These are phyloP conservation scores for Archips xylosteana DNA, from an alignment of 2,888 invertebrate species.

Conservation along the genomic window DNA sequence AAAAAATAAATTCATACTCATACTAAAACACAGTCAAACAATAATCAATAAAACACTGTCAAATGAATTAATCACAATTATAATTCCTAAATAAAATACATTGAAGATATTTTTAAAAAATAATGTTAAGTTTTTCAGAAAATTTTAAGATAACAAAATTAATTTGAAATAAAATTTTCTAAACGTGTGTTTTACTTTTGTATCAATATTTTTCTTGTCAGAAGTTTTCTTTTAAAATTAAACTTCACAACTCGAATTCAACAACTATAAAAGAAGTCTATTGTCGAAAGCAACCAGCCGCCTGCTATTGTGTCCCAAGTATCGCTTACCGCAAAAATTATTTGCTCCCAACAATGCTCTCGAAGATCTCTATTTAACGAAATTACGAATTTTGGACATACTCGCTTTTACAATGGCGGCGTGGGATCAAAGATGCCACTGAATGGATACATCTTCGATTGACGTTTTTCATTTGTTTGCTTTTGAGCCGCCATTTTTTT, in stretches of 20 bases:
- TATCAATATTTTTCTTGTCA: background rate
- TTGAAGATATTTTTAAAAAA: too few relatives aligned
- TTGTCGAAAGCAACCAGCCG: slow-evolving; percentile 66
- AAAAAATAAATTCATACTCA: too few relatives aligned
- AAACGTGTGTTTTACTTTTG: background rate
- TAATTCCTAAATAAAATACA: too few relatives aligned
- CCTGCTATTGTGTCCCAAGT: slow-evolving; percentile 74
- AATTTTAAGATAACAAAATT: too few relatives aligned
- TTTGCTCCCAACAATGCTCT: slow-evolving; percentile 70
- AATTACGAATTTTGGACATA: slow-evolving; percentile 73
- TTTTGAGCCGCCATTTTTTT: slow-evolving; percentile 26
- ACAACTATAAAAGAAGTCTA: slow-evolving; percentile 42
- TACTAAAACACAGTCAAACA: too few relatives aligned
- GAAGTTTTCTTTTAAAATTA: background rate
- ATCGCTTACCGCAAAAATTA: slow-evolving; percentile 84
- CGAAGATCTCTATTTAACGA: slow-evolving; percentile 80
- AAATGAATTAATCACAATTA: too few relatives aligned
- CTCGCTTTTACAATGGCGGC: slow-evolving; percentile 56
- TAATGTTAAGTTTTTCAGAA: too few relatives aligned
- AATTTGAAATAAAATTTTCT: background rate
- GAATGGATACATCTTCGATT: slow-evolving; percentile 35
- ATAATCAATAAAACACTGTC: too few relatives aligned
- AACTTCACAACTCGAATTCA: slow-evolving; percentile 17
- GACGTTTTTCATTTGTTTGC: slow-evolving; percentile 41
- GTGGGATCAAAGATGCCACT: slow-evolving; percentile 37